Base-by-base conservation (phyloP, 2,888 invertebrate species). In the Cinara cedri region DNA sequence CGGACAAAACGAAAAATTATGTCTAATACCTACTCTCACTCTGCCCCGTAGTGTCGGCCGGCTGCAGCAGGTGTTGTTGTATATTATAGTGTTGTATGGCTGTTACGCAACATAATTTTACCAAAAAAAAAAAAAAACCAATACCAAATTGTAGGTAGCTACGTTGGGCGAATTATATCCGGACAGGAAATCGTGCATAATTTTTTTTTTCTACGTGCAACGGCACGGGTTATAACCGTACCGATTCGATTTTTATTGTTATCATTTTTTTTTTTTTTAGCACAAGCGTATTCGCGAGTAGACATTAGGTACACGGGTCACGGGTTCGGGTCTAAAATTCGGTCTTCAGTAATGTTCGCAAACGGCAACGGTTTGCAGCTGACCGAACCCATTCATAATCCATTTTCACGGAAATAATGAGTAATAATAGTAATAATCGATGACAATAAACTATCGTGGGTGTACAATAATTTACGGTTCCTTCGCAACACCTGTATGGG, bases 141-240 rank as follows among this genome's bases (percentile, higher is more conserved):
- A 34, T 6, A 55, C n/a, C 42, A 72, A 72, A 72, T 72, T 44
- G 42, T 57, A n/a, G n/a, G n/a, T n/a, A n/a, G n/a, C n/a, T n/a
- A 72, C 44, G 71, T 57, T n/a, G 57, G 44, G 24, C 71, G 3
- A 72, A 72, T 72, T 72, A 72, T 72, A 72, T 72, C 71, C 71
- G 71, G 71, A 16, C 55, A 44, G 21, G 71, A 72, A 72, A 72
- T 72, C 57, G 44, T 57, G 55, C 46, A 57, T 57, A n/a, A n/a
- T n/a, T n/a, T n/a, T n/a, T n/a, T n/a, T n/a, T n/a, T n/a, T n/a
- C n/a, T n/a, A n/a, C n/a, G 9, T 42, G 70, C 54, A 55, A 54
- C 6, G 34, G 3, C 3, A 6, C 34, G 34, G 16, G 55, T 71
- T 70, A 54, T 55, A 71, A 21, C 55, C 10, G 42, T 71, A 55